Evolutionary conservation across 2,888 invertebrate species (phyloP), one percentile per base, ranked within the genome.

Genomic region (Ceriagrion tenellum): DNA sequence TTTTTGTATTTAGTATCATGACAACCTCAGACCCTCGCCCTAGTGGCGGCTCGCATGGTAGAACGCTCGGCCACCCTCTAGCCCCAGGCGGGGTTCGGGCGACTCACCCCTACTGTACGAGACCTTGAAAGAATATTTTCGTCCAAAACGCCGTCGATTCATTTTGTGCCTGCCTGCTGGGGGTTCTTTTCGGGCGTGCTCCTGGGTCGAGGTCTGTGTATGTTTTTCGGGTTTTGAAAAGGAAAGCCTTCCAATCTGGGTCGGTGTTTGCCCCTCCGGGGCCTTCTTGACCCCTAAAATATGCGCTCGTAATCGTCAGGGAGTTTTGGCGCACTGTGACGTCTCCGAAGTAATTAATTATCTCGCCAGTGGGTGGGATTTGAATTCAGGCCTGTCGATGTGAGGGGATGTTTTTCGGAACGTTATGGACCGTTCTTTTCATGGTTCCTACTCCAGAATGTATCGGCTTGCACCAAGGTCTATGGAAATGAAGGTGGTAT

Each of bases 251-350:
- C 35, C 81, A 35, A 81, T 35, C 81, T 35, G 35, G 81, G 81
- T n/a, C 81, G 13, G 35, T 16, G 16, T 81, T 35, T 26, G 69
- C 81, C 8, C 4, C 16, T 81, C 26, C 35, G 16, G 0, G 81
- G 81, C 2, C 81, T 81, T 81, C 81, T 16, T 81, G 81, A 35
- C 81, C 35, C 81, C n/a, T 81, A 81, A 35, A 81, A 81, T 81
- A 30, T 30, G 81, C 18, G 23, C 81, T 81, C n/a, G 16, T 81
- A 35, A 81, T 30, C 0, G 35, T 35, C 35, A 13, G 35, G 35
- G 30, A 81, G 81, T 35, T 59, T 59, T 81, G 81, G 81, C 81
- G 81, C 81, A 81, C 10, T 81, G 35, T 35, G 81, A 81, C 81
- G 1, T 35, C 35, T 18, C 81, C 16, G 81, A 26, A 69, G 69